Conservation (phyloP, 2,888 invertebrate genomes). For the Eugnorisma glareosa region DNA sequence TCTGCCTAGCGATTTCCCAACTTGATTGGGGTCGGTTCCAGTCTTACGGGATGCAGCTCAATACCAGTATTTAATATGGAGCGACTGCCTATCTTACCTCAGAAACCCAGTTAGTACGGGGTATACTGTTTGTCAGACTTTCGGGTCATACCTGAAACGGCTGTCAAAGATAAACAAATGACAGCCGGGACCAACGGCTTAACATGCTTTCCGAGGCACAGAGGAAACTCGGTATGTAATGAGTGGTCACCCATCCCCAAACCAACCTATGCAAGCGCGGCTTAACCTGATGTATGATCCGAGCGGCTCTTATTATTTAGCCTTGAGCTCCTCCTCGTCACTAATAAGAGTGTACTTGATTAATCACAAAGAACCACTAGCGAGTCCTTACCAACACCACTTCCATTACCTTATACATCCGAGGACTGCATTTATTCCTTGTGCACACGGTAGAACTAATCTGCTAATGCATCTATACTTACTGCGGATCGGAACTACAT, state of each 20-base stretch:
- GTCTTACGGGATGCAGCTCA: too few relatives aligned
- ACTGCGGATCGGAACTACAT: constrained; percentile 50
- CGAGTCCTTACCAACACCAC: neutral
- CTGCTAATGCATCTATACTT: constrained; percentile 78
- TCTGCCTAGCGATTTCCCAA: too few relatives aligned
- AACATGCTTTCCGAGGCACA: neutral
- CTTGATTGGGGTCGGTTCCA: too few relatives aligned
- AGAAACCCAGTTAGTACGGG: neutral
- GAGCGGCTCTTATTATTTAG: neutral
- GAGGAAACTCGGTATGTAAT: neutral
- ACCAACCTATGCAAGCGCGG: neutral
- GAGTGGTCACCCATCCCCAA: neutral
- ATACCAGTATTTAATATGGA: too few relatives aligned
- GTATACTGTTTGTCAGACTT: neutral
- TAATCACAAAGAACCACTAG: neutral
- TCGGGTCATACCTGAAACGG: neutral
- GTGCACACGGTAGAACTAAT: constrained; percentile 74
- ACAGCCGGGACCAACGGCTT: neutral
- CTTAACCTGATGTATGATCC: neutral
- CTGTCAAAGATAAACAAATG: neutral
- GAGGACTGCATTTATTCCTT: constrained; percentile 63
- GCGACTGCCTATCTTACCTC: too few relatives aligned
- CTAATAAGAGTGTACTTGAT: neutral
- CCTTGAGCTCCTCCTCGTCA: neutral
- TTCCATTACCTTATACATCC: constrained; percentile 50